Base-by-base conservation (phyloP, 1,140 invertebrate genomes). In the Sarcophaga peregrina region DNA sequence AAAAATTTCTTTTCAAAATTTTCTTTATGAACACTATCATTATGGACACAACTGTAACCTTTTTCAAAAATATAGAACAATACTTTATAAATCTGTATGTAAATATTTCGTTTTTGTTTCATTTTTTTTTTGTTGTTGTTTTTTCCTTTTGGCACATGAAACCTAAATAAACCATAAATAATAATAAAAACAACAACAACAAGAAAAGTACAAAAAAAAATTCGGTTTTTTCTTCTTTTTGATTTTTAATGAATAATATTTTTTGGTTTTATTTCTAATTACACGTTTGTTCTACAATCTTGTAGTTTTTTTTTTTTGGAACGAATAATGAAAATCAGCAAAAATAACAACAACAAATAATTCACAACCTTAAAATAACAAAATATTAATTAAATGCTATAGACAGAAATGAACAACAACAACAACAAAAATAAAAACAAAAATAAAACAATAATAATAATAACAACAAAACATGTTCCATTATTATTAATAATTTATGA, bases 101-200 rank as follows among this genome's bases (percentile, higher is more conserved):
- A 37, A 37, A 37, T 37, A 37, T 37, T 37, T 37, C 25, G 25
- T 58, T 58, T 58, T 58, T 15, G n/a, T 58, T 58, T 58, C n/a
- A 58, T 58, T 58, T n/a, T 5, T n/a, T n/a, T n/a, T n/a, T n/a
- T 11, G 13, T 58, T 58, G 13, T 0, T 13, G 9, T 58, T 58
- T 58, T 13, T 58, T 58, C 15, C 15, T 54, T 58, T 58, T 58
- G 54, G 54, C 54, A 58, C 54, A 58, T 58, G 54, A 58, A 58
- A 58, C 54, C 15, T 58, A 58, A 58, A 58, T 58, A 58, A 58
- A 58, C 54, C 54, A 58, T 58, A 58, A 58, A 58, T 58, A 58
- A 58, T 58, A 58, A 5, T n/a, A 58, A 58, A 58, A 58, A 3
- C 54, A n/a, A n/a, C 11, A 58, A 58, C 54, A 58, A 37, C 25